Conservation (phyloP, 2,113 vertebrate species). For the Crotalus tigris region DNA sequence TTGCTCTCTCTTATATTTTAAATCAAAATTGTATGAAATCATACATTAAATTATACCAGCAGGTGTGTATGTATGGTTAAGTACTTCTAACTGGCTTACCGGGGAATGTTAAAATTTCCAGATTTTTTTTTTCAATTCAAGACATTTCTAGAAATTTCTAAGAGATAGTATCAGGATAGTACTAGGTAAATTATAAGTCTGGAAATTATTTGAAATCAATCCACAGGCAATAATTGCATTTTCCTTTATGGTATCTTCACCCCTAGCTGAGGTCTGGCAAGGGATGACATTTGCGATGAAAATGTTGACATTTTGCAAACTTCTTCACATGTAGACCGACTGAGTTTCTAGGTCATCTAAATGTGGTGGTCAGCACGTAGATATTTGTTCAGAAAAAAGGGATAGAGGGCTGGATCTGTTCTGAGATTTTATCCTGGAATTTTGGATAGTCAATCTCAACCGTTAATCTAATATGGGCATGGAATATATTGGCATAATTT, state of each 20-base stretch:
- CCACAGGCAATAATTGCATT: background rate
- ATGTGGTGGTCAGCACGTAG: background rate
- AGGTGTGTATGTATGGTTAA: background rate
- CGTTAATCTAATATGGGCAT: background rate
- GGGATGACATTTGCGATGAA: background rate
- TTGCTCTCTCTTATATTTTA: background rate
- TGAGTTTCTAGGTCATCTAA: background rate
- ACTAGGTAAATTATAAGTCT: background rate
- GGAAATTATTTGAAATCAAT: background rate
- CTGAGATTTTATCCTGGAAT: background rate
- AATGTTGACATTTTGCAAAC: background rate
- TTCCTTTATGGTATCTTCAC: no score
- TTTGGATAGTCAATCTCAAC: background rate
- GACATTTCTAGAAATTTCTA: no score
- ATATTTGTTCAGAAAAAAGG: background rate
- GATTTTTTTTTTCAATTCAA: background rate
- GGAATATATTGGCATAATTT: background rate
- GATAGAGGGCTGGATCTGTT: background rate
- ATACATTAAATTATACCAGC: background rate
- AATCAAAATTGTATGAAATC: background rate
- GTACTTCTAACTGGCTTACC: background rate
- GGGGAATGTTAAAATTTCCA: background rate
- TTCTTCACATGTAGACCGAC: background rate
- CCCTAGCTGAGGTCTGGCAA: background rate
- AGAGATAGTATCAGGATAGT: background rate